phyloP scores from a whole-genome alignment of 2,888 invertebrate genomes.

The Parelbella ahira region DNA sequence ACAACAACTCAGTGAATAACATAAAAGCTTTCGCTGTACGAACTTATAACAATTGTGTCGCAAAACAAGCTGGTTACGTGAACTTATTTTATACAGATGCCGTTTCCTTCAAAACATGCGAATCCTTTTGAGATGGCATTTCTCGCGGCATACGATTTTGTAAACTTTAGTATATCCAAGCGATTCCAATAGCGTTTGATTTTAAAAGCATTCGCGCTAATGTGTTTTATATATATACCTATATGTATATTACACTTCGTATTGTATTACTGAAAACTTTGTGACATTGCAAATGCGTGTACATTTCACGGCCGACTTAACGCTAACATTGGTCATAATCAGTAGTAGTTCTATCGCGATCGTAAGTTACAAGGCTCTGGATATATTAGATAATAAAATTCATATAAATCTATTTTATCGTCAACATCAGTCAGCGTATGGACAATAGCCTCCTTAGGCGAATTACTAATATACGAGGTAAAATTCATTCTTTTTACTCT shows the following conservation, averaged over 20 bases:
- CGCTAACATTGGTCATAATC: conserved; percentile 15
- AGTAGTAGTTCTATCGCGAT: conserved; percentile 11
- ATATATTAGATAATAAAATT: conserved; percentile 3
- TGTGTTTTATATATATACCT: too few species aligned
- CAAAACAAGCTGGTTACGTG: not conserved
- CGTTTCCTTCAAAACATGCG: too few species aligned
- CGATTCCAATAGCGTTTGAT: too few species aligned
- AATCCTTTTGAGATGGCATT: too few species aligned
- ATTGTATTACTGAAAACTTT: too few species aligned
- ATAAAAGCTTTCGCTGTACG: conserved; percentile 1
- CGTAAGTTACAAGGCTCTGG: conserved; percentile 14
- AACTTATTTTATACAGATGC: conserved; percentile 2
- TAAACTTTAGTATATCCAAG: too few species aligned
- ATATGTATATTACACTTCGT: too few species aligned
- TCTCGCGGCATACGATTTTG: too few species aligned
- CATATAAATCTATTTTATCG: conserved; percentile 14
- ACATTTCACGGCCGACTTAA: conserved; percentile 5
- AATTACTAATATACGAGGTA: not conserved
- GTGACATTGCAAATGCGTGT: too few species aligned
- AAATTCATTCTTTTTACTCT: not conserved
- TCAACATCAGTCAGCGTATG: conserved; percentile 19
- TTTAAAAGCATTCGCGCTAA: too few species aligned
- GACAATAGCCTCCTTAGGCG: conserved; percentile 12
- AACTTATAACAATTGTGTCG: not conserved
- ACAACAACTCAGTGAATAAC: conserved; percentile 7